Evolutionary conservation across 2,113 vertebrate genomes (phyloP).

Genomic region (Muntiacus muntjak): DNA sequence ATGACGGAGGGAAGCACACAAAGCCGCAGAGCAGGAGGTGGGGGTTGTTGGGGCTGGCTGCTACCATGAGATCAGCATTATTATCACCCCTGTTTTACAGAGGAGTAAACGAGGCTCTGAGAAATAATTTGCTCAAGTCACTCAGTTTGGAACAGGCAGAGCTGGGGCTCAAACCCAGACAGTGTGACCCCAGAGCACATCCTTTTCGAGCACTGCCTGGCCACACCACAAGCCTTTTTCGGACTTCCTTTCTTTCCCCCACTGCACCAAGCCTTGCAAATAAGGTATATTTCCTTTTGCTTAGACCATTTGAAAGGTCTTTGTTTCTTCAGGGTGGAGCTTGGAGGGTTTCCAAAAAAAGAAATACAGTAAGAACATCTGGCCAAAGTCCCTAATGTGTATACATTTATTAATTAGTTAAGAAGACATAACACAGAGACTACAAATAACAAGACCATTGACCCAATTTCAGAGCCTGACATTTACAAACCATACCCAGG

Average conservation of each 20-base stretch:
- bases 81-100: neutral
- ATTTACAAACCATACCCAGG: neutral
- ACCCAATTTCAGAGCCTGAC: neutral
- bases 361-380: constrained; percentile 1
- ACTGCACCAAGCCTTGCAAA: neutral
- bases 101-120: neutral
- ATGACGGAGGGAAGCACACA: neutral
- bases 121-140: neutral
- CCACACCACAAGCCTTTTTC: neutral
- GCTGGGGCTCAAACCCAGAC: neutral
- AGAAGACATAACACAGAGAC: neutral
- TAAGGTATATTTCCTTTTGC: constrained; percentile 28
- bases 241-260: constrained; percentile 8
- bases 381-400: neutral
- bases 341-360: constrained; percentile 39
- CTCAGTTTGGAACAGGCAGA: neutral
- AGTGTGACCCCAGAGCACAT: neutral
- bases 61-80: neutral
- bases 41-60: neutral
- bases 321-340: constrained; percentile 31
- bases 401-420: neutral
- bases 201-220: neutral
- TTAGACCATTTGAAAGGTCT: constrained; percentile 44
- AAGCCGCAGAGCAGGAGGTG: neutral
- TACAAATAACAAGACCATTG: neutral